Percentiles rank a stretch among this genome's conserved stretches.
Evolutionary conservation across 2,797 vertebrate species (phyloP).

Genomic region (Synaphobranchus kaupii): DNA sequence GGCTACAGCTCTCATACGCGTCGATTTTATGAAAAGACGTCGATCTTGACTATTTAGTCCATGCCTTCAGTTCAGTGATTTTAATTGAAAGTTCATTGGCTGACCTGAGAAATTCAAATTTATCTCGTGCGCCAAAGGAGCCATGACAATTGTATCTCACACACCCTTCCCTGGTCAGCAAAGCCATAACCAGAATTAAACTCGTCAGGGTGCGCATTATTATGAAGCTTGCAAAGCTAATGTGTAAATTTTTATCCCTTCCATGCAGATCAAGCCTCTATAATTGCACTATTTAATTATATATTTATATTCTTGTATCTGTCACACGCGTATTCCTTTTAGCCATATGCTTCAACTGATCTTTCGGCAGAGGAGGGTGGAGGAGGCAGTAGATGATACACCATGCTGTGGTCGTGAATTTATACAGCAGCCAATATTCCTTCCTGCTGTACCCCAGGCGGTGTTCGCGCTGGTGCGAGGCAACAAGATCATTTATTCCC

Average conservation of each 20-base stretch:
- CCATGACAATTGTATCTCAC: neutral
- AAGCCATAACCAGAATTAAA: constrained; percentile 17
- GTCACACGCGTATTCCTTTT: neutral
- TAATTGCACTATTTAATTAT: neutral
- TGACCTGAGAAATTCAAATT: neutral
- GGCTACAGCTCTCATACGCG: neutral
- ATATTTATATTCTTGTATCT: neutral
- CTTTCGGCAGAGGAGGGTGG: neutral
- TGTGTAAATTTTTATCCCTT: neutral
- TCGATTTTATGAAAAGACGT: constrained; percentile 1
- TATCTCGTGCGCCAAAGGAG: neutral
- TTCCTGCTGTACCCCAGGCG: neutral
- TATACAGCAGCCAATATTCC: neutral
- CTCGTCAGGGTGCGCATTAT: neutral
- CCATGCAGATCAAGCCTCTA: neutral
- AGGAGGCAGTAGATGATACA: neutral
- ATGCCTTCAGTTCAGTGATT: neutral
- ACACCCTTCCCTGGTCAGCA: neutral
- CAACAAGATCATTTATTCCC: constrained; percentile 15
- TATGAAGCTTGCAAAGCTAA: neutral
- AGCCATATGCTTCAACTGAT: neutral
- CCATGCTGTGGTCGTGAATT: constrained; percentile 11
- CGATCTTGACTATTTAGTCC: neutral
- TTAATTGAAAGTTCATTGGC: neutral
- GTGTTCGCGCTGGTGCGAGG: constrained; percentile 16